Conservation (phyloP, 2,888 invertebrate species). For the Acrobasis suavella region DNA sequence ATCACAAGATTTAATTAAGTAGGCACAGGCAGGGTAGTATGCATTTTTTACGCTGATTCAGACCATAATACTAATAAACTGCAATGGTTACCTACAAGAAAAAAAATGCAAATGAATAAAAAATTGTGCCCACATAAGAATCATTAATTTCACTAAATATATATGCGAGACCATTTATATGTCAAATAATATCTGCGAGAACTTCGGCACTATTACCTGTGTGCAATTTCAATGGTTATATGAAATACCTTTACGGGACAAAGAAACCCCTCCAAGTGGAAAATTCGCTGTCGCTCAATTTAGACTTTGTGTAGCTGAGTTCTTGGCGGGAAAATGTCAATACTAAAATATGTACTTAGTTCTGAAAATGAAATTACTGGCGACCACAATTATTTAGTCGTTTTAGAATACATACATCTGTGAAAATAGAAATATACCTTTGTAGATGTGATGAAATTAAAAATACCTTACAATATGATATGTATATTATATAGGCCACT, state of each 20-base stretch:
- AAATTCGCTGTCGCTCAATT: constrained; percentile 18
- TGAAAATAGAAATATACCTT: no score
- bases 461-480: no score
- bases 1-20: no score
- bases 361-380: background rate
- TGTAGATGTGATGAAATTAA: no score
- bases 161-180: background rate
- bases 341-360: background rate
- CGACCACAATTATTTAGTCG: no score
- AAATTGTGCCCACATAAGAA: no score
- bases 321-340: background rate
- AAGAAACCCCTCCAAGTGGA: constrained; percentile 13
- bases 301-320: constrained; percentile 26
- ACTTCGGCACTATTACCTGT: background rate
- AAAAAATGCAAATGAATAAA: background rate
- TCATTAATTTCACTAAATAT: background rate
- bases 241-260: constrained; percentile 38
- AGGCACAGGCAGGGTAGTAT: no score
- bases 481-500: no score
- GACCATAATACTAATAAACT: no score
- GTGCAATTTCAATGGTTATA: background rate
- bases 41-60: no score
- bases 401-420: no score
- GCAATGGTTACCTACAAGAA: no score
- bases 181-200: background rate